A percentile compares a stretch with the other conserved stretches of the same genome.
phyloP scores from a whole-genome alignment of 2,797 vertebrate genomes.

The Aratinga solstitialis region DNA sequence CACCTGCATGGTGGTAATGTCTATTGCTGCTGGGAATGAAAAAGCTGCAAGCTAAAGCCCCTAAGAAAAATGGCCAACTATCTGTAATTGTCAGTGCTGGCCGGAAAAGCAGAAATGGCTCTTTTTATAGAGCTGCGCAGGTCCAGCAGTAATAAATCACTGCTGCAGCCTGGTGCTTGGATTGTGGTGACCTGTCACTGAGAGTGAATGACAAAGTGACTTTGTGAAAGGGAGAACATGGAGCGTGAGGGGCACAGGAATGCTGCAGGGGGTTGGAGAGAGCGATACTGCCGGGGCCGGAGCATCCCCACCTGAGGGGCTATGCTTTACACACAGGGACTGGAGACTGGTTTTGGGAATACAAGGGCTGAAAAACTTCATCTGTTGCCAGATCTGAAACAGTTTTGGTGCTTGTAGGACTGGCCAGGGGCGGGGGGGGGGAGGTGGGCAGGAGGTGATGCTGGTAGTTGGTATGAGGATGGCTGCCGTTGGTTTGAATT shows the following conservation, averaged over 20 bases:
- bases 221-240: neutral
- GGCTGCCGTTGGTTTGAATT: no score
- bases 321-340: neutral
- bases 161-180: neutral
- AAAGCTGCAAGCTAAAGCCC: neutral
- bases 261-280: neutral
- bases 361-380: neutral
- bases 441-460: neutral
- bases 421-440: neutral
- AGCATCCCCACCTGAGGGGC: neutral
- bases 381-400: neutral
- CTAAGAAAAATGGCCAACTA: conserved; percentile 7
- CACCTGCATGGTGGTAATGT: neutral
- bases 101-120: neutral
- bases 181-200: neutral
- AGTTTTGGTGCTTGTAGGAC: neutral
- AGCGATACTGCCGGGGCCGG: rapidly evolving
- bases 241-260: neutral
- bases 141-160: conserved; percentile 24
- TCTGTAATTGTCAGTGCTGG: neutral
- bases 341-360: neutral
- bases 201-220: conserved; percentile 7
- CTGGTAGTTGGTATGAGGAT: rapidly evolving
- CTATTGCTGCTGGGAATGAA: neutral
- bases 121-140: neutral